Base-by-base conservation (phyloP, 2,888 invertebrate genomes). In the Anoplius nigerrimus region DNA sequence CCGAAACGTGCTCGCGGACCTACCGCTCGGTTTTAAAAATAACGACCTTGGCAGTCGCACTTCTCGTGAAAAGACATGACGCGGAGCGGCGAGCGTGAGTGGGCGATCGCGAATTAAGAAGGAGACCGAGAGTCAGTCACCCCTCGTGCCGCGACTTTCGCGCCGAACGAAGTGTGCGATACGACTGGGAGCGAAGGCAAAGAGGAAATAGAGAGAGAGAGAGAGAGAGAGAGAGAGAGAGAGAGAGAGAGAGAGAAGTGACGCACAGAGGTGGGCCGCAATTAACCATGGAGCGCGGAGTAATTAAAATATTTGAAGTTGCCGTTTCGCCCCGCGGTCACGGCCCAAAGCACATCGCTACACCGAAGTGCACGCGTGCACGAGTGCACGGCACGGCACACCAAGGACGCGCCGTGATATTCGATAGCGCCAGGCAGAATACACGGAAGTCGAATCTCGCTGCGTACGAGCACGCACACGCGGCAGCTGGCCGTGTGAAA, bases 251-350 rank as follows among this genome's bases (percentile, higher is more conserved):
- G 34, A 34, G 34, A 34, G 34, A 34, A 13, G 11, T 3, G 34
- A 8, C 4, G 34, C 34, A 34, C 1, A 8, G 4, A 2, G 8
- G 13, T n/a, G 20, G 58, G 16, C 51, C 42, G 74, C 72, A 80
- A 82, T 82, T 81, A 82, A 81, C 72, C 64, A 57, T 62, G 72
- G 63, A 60, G 51, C 46, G 67, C 55, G 61, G 67, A 74, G 79
- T 82, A 82, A 82, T 82, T 83, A 82, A 82, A 82, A 82, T 82
- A 78, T 82, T 82, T 75, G 64, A 73, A 70, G 66, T 58, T 66
- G 60, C 45, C 56, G 52, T 67, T 58, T 53, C 21, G 52, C 18
- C 15, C 54, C 56, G 59, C 53, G 52, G 60, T 55, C 45, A 46
- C 61, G 48, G 62, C 22, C 59, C 57, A 21, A 55, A 46, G 24